Base-by-base conservation (phyloP, 2,888 invertebrate species). In the Saturnia japonica region DNA sequence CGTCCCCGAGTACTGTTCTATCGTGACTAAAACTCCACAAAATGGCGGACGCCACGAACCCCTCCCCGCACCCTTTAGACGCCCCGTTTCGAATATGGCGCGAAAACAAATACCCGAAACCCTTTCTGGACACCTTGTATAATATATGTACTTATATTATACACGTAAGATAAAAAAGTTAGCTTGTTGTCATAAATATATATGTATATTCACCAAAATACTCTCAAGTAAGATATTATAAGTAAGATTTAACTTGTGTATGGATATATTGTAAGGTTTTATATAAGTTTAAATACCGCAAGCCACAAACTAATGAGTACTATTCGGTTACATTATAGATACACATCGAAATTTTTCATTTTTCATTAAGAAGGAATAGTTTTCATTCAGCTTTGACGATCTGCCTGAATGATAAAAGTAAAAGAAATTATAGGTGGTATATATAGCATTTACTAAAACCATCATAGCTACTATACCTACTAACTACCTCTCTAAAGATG, bases 141-240 rank as follows among this genome's bases (percentile, higher is more conserved):
- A n/a, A n/a, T n/a, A n/a, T 25, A 25, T 40, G 40, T 40, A 64
- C n/a, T 8, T 64, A 64, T 40, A 40, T 64, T n/a, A 40, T 40
- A 62, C 6, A 25, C 14, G 14, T 57, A 62, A 54, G 25, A 14
- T 62, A 62, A 16, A 62, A 62, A 34, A 34, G 6, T 62, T 25
- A 57, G 57, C 25, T 28, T 64, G 1, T 64, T 9, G 19, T 64
- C 40, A 64, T 34, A 40, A 64, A 40, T 19, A 16, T 40, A 40
- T n/a, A 64, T 40, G 19, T 34, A 25, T 57, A 57, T 28, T 57
- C 57, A 57, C 25, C 57, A 57, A 57, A 54, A 57, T 57, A 57
- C 25, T 57, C 57, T 57, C 57, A 25, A 11, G 11, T 57, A 57
- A 28, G 12, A 57, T 57, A 25, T 57, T 57, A 25, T 57, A 57